Evolutionary conservation across 2,888 invertebrate genomes (phyloP).

Genomic region (Eulithis prunata): DNA sequence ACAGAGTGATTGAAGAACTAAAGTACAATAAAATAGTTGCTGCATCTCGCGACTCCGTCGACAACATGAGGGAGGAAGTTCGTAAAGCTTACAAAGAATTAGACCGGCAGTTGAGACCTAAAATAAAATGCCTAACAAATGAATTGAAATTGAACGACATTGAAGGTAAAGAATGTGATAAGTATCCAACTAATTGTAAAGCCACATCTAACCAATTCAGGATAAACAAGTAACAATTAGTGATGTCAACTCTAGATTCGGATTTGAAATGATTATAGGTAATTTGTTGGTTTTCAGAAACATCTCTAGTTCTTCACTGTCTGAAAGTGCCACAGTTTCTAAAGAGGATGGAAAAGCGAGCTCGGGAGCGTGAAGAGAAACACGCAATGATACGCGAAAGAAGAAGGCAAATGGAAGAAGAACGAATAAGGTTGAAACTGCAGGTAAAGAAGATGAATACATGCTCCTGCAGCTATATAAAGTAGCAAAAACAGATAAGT

Average conservation of each 20-base stretch:
- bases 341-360: conserved; percentile 89
- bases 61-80: conserved; percentile 83
- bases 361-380: conserved; percentile 86
- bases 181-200: no score
- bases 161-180: conserved; percentile 59
- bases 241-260: no score
- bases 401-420: conserved; percentile 78
- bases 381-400: conserved; percentile 78
- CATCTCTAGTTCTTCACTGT: conserved; percentile 72
- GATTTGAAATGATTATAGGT: no score
- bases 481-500: neutral
- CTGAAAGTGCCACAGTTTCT: conserved; percentile 88
- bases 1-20: conserved; percentile 88
- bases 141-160: conserved; percentile 74
- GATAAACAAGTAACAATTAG: no score
- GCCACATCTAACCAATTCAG: no score
- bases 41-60: conserved; percentile 85
- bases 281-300: conserved; percentile 57
- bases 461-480: no score
- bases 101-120: conserved; percentile 83
- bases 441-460: conserved; percentile 58
- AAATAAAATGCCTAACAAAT: conserved; percentile 80
- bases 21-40: conserved; percentile 88
- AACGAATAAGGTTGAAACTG: conserved; percentile 72
- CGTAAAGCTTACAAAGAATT: conserved; percentile 82